Conservation (phyloP, 2,888 invertebrate genomes). For the Notodonta dromedarius region DNA sequence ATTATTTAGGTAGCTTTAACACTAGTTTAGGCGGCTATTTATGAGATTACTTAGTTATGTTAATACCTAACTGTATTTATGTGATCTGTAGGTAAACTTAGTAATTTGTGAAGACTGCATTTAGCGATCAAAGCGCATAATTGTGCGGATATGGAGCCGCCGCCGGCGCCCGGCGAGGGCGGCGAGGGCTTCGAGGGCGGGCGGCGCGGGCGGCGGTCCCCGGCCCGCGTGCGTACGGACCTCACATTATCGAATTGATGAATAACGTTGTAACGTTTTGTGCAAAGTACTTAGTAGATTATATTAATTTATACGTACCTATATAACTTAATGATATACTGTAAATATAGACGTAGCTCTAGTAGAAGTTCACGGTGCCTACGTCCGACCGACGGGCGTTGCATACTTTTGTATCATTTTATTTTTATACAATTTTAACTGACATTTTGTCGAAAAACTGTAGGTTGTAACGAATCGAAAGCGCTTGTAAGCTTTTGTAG, state of each 20-base stretch:
- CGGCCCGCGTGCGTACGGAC: slow-evolving; percentile 44
- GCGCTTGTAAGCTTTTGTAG: slow-evolving; percentile 56
- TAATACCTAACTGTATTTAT: slow-evolving; percentile 73
- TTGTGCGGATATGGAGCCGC: slow-evolving; percentile 41
- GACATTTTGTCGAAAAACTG: slow-evolving; percentile 79
- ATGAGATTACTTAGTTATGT: slow-evolving; percentile 81
- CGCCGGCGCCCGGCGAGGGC: slow-evolving; percentile 4
- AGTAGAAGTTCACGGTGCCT: slow-evolving; percentile 45
- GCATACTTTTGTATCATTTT: slow-evolving; percentile 66
- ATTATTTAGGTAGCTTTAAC: slow-evolving; percentile 74
- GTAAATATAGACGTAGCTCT: slow-evolving; percentile 73
- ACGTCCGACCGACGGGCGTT: slow-evolving; percentile 42
- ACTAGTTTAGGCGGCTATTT: slow-evolving; percentile 75
- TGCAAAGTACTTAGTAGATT: slow-evolving; percentile 84
- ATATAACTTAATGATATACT: slow-evolving; percentile 69
- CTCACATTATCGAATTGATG: slow-evolving; percentile 63
- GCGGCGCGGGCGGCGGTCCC: slow-evolving; percentile 8
- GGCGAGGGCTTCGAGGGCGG: background rate
- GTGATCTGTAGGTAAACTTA: slow-evolving; percentile 74
- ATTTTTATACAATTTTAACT: slow-evolving; percentile 79
- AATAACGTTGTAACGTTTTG: slow-evolving; percentile 75
- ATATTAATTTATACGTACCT: slow-evolving; percentile 81
- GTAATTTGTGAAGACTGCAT: slow-evolving; percentile 76
- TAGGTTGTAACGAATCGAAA: slow-evolving; percentile 59
- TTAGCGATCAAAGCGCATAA: slow-evolving; percentile 69